A percentile compares a stretch with the other conserved stretches of the same genome.
Evolutionary conservation across 23 tunicate species (phyloP).

Genomic region (Trididemnum clinides): DNA sequence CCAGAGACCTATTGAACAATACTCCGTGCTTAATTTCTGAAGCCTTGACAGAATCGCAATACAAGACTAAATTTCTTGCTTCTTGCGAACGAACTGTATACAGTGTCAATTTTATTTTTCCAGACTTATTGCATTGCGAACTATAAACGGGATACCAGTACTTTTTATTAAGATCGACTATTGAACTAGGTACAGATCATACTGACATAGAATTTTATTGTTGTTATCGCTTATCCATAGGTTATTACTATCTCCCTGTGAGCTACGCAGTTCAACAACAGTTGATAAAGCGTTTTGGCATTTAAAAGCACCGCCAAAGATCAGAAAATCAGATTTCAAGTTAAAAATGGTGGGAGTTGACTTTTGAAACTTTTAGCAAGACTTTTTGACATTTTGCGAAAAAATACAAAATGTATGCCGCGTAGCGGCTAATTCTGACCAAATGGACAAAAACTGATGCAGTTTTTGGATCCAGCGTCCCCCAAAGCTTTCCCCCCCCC

Average conservation of each 20-base stretch:
- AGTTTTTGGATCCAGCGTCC: conserved; percentile 10
- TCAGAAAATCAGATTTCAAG: not conserved
- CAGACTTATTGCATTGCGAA: not conserved
- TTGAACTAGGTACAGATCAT: not conserved
- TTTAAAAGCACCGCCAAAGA: conserved; percentile 2
- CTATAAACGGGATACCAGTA: conserved; percentile 1
- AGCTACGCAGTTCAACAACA: not conserved
- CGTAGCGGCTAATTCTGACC: conserved; percentile 36
- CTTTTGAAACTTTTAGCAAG: conserved; percentile 1
- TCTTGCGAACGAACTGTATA: not conserved
- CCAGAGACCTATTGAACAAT: not conserved
- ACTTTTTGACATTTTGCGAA: not conserved
- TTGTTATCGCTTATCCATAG: conserved; percentile 4
- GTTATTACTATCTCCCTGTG: conserved; percentile 8
- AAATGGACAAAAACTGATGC: conserved; percentile 26
- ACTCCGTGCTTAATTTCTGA: not conserved
- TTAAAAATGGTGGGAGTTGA: not conserved
- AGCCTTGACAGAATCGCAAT: not conserved
- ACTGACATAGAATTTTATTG: conserved; percentile 5
- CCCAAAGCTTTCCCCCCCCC: not conserved
- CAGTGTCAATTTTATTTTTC: not conserved
- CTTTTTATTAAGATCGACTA: conserved; percentile 10
- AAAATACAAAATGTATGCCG: not conserved
- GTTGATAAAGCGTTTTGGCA: conserved; percentile 8
- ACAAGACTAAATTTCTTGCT: conserved; percentile 14